Conservation (phyloP, 2,888 invertebrate genomes). For the Crocallis elinguaria region DNA sequence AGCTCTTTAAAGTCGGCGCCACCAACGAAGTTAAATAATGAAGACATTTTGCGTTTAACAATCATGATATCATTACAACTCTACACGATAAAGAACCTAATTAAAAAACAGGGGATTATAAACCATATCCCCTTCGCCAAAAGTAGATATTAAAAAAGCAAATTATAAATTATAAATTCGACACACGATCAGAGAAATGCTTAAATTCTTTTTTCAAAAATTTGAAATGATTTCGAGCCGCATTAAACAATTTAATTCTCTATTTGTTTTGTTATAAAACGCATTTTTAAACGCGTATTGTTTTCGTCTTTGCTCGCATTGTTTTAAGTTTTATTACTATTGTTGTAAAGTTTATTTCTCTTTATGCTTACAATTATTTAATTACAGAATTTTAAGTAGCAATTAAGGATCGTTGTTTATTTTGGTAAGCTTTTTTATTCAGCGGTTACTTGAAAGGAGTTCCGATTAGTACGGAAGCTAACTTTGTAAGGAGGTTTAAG, state of each 20-base stretch:
- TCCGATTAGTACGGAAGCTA: constrained; percentile 38
- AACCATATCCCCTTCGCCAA: constrained; percentile 9
- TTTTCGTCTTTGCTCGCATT: neutral
- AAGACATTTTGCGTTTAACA: constrained; percentile 71
- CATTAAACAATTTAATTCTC: constrained; percentile 10
- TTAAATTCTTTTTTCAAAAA: constrained; percentile 27
- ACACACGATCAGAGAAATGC: constrained; percentile 26
- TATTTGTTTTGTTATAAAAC: constrained; percentile 6
- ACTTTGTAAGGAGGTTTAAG: constrained; percentile 20
- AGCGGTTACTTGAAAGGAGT: constrained; percentile 31
- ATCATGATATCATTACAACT: constrained; percentile 56
- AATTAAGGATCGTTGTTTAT: constrained; percentile 47
- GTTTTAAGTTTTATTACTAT: constrained; percentile 5
- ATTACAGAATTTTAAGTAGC: constrained; percentile 41
- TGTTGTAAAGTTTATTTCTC: constrained; percentile 17
- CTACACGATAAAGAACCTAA: constrained; percentile 53
- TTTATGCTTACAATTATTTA: constrained; percentile 28
- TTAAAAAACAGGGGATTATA: constrained; percentile 17
- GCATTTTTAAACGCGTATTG: constrained; percentile 6
- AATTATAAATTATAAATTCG: constrained; percentile 29
- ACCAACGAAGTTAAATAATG: constrained; percentile 71
- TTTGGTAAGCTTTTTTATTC: constrained; percentile 38
- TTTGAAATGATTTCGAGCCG: constrained; percentile 14
- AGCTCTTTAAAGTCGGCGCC: constrained; percentile 44
- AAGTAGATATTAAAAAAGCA: neutral